phyloP scores from a whole-genome alignment of 2,888 invertebrate genomes.

The Sinhomidia bicolor region DNA sequence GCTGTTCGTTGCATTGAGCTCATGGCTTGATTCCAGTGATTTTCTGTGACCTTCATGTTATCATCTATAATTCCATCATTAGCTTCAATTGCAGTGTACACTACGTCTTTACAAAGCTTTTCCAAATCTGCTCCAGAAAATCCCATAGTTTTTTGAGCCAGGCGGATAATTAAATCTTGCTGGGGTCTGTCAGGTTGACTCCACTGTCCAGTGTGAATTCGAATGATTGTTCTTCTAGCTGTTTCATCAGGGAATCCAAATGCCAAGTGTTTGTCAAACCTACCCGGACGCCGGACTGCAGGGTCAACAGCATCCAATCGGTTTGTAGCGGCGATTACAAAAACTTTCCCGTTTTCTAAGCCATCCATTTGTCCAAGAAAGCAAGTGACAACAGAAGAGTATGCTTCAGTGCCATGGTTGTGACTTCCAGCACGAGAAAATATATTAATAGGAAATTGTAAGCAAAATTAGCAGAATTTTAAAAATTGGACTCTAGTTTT shows the following conservation, averaged over 20 bases:
- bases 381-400: constrained; percentile 93
- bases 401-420: constrained; percentile 80
- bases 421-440: constrained; percentile 23
- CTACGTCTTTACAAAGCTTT: constrained; percentile 92
- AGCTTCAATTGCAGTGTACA: constrained; percentile 57
- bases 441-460: no score
- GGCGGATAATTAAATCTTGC: constrained; percentile 84
- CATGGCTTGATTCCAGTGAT: constrained; percentile 71
- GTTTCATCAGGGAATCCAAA: constrained; percentile 90
- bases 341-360: constrained; percentile 90
- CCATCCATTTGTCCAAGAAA: constrained; percentile 96
- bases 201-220: constrained; percentile 90
- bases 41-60: constrained; percentile 13
- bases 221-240: constrained; percentile 88
- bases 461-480: no score
- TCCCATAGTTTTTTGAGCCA: constrained; percentile 88
- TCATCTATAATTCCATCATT: constrained; percentile 3
- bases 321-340: constrained; percentile 96
- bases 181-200: constrained; percentile 83
- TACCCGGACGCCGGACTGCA: constrained; percentile 92
- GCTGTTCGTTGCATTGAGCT: constrained; percentile 45
- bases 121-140: constrained; percentile 94
- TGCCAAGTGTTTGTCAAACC: constrained; percentile 93
- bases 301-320: constrained; percentile 95
- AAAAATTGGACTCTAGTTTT: no score